These are phyloP conservation scores for Pyrocoelia pectoralis DNA, from an alignment of 2,888 invertebrate species.

Conservation along the genomic window DNA sequence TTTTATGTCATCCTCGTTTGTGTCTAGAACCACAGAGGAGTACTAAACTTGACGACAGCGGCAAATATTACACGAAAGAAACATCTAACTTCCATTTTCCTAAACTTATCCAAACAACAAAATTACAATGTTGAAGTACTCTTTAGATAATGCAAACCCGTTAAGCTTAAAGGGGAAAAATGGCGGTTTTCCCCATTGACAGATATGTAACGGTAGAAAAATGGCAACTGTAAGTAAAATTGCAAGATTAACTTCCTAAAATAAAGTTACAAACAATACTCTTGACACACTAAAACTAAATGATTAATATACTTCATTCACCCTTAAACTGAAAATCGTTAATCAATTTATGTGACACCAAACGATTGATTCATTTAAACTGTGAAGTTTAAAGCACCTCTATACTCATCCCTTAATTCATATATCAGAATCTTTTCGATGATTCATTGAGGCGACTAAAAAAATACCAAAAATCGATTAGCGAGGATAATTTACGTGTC, in stretches of 20 bases:
- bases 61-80: neutral
- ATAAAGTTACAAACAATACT: constrained; percentile 12
- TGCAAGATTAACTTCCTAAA: neutral
- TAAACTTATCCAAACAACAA: neutral
- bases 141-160: no score
- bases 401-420: constrained; percentile 3
- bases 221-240: neutral
- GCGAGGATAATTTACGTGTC: constrained; percentile 1
- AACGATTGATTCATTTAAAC: constrained; percentile 14
- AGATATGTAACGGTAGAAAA: no score
- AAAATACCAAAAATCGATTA: constrained; percentile 3
- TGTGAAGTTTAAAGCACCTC: constrained; percentile 8
- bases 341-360: constrained; percentile 13
- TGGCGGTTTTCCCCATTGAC: no score
- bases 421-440: neutral
- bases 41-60: constrained; percentile 5
- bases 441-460: neutral
- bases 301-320: constrained; percentile 14
- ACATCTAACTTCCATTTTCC: neutral
- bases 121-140: neutral
- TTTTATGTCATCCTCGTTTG: neutral
- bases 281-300: constrained; percentile 11
- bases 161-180: no score
- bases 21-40: neutral
- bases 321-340: constrained; percentile 16